Conservation (phyloP, 2,113 vertebrate species). For the Epinephelus cyanopodus region DNA sequence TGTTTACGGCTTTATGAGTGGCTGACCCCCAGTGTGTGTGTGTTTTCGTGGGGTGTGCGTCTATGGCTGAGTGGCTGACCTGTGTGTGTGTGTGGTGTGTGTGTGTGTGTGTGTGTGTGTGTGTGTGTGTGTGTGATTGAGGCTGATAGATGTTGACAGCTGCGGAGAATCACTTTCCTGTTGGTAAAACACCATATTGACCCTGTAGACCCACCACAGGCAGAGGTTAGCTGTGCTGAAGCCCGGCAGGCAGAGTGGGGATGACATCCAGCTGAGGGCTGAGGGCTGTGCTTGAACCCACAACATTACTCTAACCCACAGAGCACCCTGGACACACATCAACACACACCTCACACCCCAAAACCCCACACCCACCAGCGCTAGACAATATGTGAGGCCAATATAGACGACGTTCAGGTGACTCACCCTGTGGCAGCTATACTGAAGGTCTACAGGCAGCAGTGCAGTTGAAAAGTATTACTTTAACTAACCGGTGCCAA, state of each 20-base stretch:
- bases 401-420: slow-evolving; percentile 20
- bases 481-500: neutral
- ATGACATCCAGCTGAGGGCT: slow-evolving; percentile 85
- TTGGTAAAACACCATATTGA: slow-evolving; percentile 90
- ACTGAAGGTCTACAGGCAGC: slow-evolving; percentile 2
- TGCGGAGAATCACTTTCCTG: slow-evolving; percentile 88
- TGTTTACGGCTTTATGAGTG: slow-evolving; percentile 81
- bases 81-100: slow-evolving; percentile 40
- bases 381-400: slow-evolving; percentile 1
- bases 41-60: slow-evolving; percentile 36
- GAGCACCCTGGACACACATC: slow-evolving; percentile 42
- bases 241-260: slow-evolving; percentile 82
- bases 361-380: neutral
- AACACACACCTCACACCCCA: slow-evolving; percentile 27
- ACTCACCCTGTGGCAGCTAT: neutral
- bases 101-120: slow-evolving; percentile 7
- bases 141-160: slow-evolving; percentile 89
- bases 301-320: slow-evolving; percentile 59
- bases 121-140: slow-evolving; percentile 64
- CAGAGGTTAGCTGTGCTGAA: slow-evolving; percentile 91
- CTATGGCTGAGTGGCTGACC: slow-evolving; percentile 42
- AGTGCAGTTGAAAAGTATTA: slow-evolving; percentile 15
- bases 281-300: slow-evolving; percentile 66
- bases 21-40: slow-evolving; percentile 62
- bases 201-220: slow-evolving; percentile 88